phyloP scores from a whole-genome alignment of 2,888 invertebrate genomes.

The Drosophila paranaensis region DNA sequence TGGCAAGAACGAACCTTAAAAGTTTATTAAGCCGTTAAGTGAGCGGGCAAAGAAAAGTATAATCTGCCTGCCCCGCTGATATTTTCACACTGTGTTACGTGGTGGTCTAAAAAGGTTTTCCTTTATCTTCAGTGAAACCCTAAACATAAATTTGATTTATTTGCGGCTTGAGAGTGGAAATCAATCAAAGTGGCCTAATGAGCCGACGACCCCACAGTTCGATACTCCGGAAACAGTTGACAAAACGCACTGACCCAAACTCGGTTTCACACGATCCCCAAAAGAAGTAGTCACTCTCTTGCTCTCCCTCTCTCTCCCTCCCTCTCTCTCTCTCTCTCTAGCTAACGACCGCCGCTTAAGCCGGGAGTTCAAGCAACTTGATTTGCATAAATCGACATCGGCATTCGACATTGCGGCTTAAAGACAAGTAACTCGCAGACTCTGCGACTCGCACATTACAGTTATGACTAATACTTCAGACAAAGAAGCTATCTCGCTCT shows the following conservation, averaged over 20 bases:
- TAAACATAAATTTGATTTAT: slow-evolving; percentile 75
- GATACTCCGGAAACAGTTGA: slow-evolving; percentile 58
- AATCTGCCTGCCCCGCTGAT: not conserved
- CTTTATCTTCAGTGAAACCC: slow-evolving; percentile 19
- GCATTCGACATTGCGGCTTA: slow-evolving; percentile 27
- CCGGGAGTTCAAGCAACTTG: slow-evolving; percentile 69
- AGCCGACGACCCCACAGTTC: slow-evolving; percentile 55
- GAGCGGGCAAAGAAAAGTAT: not conserved
- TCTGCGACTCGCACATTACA: slow-evolving; percentile 46
- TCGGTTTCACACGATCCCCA: slow-evolving; percentile 62
- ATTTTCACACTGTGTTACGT: slow-evolving; percentile 47
- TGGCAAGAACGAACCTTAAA: slow-evolving; percentile 30
- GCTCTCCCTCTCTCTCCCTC: not conserved
- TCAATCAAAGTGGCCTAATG: slow-evolving; percentile 72
- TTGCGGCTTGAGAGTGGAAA: slow-evolving; percentile 45
- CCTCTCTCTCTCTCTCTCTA: slow-evolving; percentile 1
- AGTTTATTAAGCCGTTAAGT: slow-evolving; percentile 44
- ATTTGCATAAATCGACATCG: slow-evolving; percentile 65
- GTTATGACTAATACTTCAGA: slow-evolving; percentile 70
- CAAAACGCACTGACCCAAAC: slow-evolving; percentile 31
- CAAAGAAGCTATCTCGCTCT: slow-evolving; percentile 42
- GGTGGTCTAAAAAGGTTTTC: slow-evolving; percentile 32
- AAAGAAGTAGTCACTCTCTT: not conserved
- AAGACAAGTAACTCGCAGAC: slow-evolving; percentile 24
- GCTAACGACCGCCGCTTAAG: slow-evolving; percentile 33